Base-by-base conservation (phyloP, 2,797 vertebrate genomes). In the Lagodon rhomboides region DNA sequence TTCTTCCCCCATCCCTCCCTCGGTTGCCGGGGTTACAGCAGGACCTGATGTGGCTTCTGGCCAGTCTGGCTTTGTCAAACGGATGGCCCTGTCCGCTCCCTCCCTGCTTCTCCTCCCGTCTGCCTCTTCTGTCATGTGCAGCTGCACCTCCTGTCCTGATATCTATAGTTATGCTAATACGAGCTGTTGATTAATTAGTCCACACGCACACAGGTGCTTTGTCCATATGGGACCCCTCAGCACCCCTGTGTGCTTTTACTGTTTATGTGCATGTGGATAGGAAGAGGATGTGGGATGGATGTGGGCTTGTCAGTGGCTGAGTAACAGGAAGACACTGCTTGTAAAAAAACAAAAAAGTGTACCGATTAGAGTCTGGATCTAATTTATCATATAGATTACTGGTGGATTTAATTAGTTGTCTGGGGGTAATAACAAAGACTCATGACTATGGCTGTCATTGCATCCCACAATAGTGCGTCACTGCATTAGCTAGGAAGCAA, bases 1-100 rank as follows among this genome's bases (percentile, higher is more conserved):
- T 41, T 66, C 69, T 34, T 79, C 66, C 54, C 44, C 15, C 71
- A 74, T 85, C 78, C 22, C 66, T 70, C 51, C 46, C 74, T 67
- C 64, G 0, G 89, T 93, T 92, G 89, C 91, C 63, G 77, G 74
- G 91, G 92, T 92, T 90, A 93, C 93, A 69, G 80, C 79, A 62
- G 72, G 87, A 81, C 82, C 75, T 76, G 73, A 80, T 68, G 83
- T 43, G 5, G 79, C 80, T 84, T 75, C 68, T 86, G 82, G 79
- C 77, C 88, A 75, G 76, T 73, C 53, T 63, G 71, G 66, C 87
- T 93, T 92, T 90, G 85, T 91, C 87, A 68, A 78, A 76, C 87
- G 92, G 79, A 94, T 85, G 86, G 77, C 41, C 73, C 44, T 22
- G 58, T 83, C 80, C 74, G 75, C 30, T 54, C 75, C 66, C 54